phyloP scores from a whole-genome alignment of 2,888 invertebrate genomes.

The Tyria jacobaeae region DNA sequence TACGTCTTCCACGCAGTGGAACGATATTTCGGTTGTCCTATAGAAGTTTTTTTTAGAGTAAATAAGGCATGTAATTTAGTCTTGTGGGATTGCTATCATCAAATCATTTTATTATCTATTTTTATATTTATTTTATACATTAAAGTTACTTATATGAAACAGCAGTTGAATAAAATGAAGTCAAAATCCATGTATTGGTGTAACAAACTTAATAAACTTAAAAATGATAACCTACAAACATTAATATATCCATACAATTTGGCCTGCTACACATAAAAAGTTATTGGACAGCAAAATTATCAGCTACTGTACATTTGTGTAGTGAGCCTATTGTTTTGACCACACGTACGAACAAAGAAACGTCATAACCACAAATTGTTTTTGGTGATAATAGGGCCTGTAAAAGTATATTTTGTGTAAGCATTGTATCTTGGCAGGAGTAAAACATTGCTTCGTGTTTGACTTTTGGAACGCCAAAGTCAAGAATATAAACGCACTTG shows the following conservation, averaged over 20 bases:
- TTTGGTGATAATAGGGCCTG: constrained; percentile 40
- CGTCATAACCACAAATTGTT: constrained; percentile 45
- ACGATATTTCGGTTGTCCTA: too few species aligned
- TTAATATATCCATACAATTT: constrained; percentile 1
- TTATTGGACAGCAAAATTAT: constrained; percentile 47
- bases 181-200: background rate
- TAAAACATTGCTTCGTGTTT: constrained; percentile 1
- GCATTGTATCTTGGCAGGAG: constrained; percentile 26
- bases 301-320: constrained; percentile 52
- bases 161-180: too few species aligned
- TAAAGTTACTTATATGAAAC: too few species aligned
- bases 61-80: too few species aligned
- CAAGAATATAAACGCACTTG: background rate
- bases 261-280: constrained; percentile 44
- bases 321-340: constrained; percentile 45
- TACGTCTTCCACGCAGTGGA: too few species aligned
- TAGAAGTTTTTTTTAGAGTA: too few species aligned
- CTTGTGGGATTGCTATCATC: too few species aligned
- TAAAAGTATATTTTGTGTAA: constrained; percentile 37
- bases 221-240: background rate
- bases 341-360: constrained; percentile 49
- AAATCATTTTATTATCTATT: too few species aligned
- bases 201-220: background rate
- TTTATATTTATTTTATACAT: too few species aligned
- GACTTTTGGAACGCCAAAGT: background rate